Base-by-base conservation (phyloP, 2,113 vertebrate genomes). In the Baryphthengus martii region DNA sequence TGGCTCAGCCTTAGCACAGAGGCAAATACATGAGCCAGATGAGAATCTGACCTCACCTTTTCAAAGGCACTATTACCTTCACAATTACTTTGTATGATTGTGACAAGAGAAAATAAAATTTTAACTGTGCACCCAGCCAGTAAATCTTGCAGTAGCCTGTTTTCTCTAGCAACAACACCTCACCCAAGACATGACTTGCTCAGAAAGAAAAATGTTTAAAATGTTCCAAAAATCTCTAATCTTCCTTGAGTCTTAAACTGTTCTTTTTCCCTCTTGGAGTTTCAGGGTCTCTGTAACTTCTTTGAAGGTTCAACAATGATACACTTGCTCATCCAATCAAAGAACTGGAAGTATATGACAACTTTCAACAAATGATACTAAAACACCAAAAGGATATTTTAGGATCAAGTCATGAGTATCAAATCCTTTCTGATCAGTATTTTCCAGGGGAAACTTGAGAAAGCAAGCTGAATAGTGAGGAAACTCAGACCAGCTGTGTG, bases 81-180 rank as follows among this genome's bases (percentile, higher is more conserved):
- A 90, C 39, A 93, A 88, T 82, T 74, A 88, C 86, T 70, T 87
- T 74, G 25, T 65, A 79, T 77, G 83, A 96, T 8, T 74, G 23
- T 88, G 89, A 90, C 68, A 76, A 84, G 63, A 96, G 70, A 94
- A 95, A 95, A 92, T 81, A 93, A 95, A 91, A 68, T 81, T 94
- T 79, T 76, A 81, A 89, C 50, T 74, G 28, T 39, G 10, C 15
- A 62, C 50, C 26, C 68, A 94, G 75, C 20, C 90, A 74, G 35
- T 96, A 92, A 93, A 95, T 96, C 91, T 93, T 88, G 18, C 29
- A 76, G 74, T 77, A 84, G 62, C 12, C 29, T 90, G 58, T 81
- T 93, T 90, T 93, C 37, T 88, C n/a, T 94, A 49, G 78, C 78
- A 95, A 61, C 91, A 95, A 88, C 87, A 92, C 74, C 61, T 95